phyloP scores from a whole-genome alignment of 2,797 vertebrate species.

The Myotis planiceps region DNA sequence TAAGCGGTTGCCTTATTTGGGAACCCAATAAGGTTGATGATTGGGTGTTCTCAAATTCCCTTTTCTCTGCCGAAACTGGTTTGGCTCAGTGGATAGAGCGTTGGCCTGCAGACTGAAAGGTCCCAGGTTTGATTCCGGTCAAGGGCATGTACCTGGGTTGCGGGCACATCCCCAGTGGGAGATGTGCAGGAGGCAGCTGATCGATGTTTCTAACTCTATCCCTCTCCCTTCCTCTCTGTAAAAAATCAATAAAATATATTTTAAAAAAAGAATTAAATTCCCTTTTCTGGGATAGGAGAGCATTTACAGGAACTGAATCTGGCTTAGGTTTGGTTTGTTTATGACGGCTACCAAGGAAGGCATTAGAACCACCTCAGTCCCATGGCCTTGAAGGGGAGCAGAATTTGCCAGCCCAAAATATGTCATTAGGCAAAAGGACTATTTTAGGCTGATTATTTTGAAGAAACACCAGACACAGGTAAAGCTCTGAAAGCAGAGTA shows the following conservation, averaged over 20 bases:
- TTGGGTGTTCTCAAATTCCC: background rate
- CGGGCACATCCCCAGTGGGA: too few species aligned
- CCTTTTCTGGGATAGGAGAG: background rate
- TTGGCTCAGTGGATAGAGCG: too few species aligned
- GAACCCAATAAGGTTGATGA: background rate
- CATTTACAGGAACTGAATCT: background rate
- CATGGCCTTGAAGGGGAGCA: background rate
- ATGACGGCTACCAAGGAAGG: background rate
- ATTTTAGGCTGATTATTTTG: background rate
- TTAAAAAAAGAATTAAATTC: too few species aligned
- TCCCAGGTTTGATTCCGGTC: too few species aligned
- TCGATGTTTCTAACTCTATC: too few species aligned
- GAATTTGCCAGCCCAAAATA: background rate
- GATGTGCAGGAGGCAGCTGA: too few species aligned
- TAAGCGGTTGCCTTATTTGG: background rate
- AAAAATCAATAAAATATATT: too few species aligned
- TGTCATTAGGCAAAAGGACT: background rate
- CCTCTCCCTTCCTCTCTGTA: too few species aligned
- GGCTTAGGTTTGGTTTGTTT: background rate
- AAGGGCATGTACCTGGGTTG: too few species aligned
- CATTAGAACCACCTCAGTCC: background rate
- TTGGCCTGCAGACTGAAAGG: too few species aligned
- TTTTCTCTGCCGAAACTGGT: too few species aligned
- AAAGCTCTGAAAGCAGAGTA: background rate
- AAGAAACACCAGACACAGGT: background rate